These are phyloP conservation scores for Leucoraja erinaceus DNA, from an alignment of 2,113 vertebrate genomes.

Conservation along the genomic window DNA sequence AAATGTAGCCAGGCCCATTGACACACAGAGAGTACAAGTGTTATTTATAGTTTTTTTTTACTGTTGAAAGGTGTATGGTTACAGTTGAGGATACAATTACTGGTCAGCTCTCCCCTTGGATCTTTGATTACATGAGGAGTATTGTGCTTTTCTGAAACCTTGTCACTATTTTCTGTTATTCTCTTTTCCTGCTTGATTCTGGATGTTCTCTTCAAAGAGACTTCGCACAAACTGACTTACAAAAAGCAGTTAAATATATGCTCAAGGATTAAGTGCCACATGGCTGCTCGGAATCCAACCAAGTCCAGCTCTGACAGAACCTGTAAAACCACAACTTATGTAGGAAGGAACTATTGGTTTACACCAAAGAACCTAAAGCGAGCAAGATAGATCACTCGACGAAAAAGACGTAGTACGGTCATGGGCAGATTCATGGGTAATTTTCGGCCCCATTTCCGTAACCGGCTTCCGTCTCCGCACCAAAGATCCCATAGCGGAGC, in stretches of 20 bases:
- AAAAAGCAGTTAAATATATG: not conserved
- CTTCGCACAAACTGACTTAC: not conserved
- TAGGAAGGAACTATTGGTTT: too few relatives aligned
- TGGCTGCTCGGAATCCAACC: not conserved
- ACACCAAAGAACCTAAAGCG: too few relatives aligned
- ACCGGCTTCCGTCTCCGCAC: too few relatives aligned
- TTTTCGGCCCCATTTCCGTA: too few relatives aligned
- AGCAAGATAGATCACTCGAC: too few relatives aligned
- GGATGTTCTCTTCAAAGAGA: not conserved
- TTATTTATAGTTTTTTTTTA: not conserved
- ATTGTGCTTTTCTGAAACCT: not conserved
- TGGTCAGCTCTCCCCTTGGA: not conserved
- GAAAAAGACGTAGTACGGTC: too few relatives aligned
- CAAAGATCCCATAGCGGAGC: too few relatives aligned
- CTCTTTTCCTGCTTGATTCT: not conserved
- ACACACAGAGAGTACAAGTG: not conserved
- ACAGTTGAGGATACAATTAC: conserved; percentile 17
- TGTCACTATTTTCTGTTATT: not conserved
- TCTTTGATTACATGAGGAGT: not conserved
- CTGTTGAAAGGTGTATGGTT: conserved; percentile 16
- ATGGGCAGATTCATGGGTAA: too few relatives aligned
- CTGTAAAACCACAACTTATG: too few relatives aligned
- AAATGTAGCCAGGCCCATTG: conserved; percentile 8
- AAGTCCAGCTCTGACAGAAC: too few relatives aligned
- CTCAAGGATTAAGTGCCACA: not conserved